Evolutionary conservation across 2,113 vertebrate genomes (phyloP).

Genomic region (Entelurus aequoreus): DNA sequence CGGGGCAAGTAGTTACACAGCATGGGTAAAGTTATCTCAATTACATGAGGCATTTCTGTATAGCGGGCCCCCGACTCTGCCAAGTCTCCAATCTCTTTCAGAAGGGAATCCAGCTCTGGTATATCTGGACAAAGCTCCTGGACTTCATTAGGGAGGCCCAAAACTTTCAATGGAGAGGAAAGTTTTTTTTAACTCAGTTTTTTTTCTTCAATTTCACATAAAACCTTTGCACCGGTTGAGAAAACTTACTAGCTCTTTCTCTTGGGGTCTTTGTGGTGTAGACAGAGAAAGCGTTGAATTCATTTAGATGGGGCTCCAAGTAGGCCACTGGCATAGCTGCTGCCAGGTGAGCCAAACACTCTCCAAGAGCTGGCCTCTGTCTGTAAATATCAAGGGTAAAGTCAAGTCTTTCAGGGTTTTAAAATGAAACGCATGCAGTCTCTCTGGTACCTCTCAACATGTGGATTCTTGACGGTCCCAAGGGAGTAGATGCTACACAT

Average conservation of each 20-base stretch:
- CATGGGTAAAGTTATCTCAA: constrained; percentile 93
- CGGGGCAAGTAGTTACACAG: constrained; percentile 92
- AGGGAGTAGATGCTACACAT: constrained; percentile 92
- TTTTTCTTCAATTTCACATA: background rate
- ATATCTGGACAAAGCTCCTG: constrained; percentile 92
- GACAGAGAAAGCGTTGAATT: constrained; percentile 84
- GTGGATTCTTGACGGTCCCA: constrained; percentile 86
- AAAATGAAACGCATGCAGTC: background rate
- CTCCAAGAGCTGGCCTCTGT: constrained; percentile 85
- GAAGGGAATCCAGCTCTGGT: constrained; percentile 79
- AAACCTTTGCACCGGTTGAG: background rate
- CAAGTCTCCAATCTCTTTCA: constrained; percentile 86
- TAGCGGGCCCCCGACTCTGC: constrained; percentile 92
- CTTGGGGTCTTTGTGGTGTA: constrained; percentile 92
- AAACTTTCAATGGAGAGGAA: constrained; percentile 57
- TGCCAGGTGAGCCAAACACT: constrained; percentile 87
- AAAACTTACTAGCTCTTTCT: constrained; percentile 83
- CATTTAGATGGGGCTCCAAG: constrained; percentile 84
- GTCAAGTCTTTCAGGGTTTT: background rate
- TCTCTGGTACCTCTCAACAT: constrained; percentile 81
- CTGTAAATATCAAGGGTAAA: constrained; percentile 48
- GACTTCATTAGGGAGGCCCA: constrained; percentile 86
- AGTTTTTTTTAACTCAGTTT: background rate
- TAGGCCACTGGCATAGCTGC: constrained; percentile 91
- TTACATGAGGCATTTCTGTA: constrained; percentile 95